phyloP scores from a whole-genome alignment of 1,140 invertebrate genomes.

The Trachelipus rathkii region DNA sequence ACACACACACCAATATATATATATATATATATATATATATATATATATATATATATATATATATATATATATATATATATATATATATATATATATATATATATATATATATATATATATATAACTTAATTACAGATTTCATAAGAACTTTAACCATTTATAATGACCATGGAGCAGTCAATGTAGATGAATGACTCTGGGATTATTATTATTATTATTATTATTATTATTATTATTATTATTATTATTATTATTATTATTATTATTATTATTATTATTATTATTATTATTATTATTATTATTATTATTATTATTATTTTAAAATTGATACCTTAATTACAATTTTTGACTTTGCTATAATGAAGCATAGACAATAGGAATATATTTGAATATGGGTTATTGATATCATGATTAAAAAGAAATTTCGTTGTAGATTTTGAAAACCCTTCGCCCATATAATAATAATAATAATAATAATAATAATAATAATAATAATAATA shows the following conservation, averaged over 20 bases:
- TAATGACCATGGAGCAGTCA: too few relatives aligned
- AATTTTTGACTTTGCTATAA: too few relatives aligned
- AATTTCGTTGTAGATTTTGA: too few relatives aligned
- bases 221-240: conserved; percentile 15
- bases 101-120: neutral
- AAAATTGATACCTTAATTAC: neutral
- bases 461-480: too few relatives aligned
- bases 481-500: too few relatives aligned
- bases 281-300: conserved; percentile 15
- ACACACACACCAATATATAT: neutral
- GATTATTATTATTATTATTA: neutral
- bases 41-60: conserved; percentile 11
- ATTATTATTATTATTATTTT: conserved; percentile 15
- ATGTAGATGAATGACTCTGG: too few relatives aligned
- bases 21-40: conserved; percentile 15
- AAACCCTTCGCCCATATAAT: too few relatives aligned
- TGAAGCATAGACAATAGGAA: too few relatives aligned
- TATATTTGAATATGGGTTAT: too few relatives aligned
- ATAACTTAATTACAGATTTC: too few relatives aligned
- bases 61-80: neutral
- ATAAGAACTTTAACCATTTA: too few relatives aligned
- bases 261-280: conserved; percentile 15
- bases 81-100: neutral
- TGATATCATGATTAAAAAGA: too few relatives aligned
- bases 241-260: conserved; percentile 9